Base-by-base conservation (phyloP, 2,113 vertebrate species). In the Sorex fumeus region DNA sequence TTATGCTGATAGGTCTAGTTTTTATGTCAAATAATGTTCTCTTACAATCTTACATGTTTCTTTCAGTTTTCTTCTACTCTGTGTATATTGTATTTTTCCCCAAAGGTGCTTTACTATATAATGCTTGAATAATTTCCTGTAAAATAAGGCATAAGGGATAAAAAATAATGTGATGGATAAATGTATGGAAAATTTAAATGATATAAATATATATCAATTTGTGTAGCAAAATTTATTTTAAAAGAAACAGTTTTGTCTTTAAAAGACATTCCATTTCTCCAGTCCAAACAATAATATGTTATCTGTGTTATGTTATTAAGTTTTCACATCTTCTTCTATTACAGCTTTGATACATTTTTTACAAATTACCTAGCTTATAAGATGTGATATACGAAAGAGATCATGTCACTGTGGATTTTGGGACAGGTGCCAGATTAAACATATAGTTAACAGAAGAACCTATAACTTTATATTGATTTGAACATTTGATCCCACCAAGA, bases 251-350 rank as follows among this genome's bases (percentile, higher is more conserved):
- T 84, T 88, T 82, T 30, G 2, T 13, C 19, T 60, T 3, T 13
- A 6, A 88, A 91, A 76, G 4, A 10, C 69, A 34, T 8, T 2
- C 40, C 18, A 6, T 67, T 7, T 5, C 86, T 88, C 60, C 10
- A 80, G 43, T 2, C 1, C 15, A 79, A 60, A 43, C 6, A 40
- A n/a, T 36, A 88, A 67, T 18, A 30, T 23, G 71, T 64, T 90
- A 64, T 74, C 12, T 70, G 47, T 15, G 83, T 23, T 60, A 60
- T 60, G 23, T 93, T 88, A 88, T 85, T 79, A 90, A 83, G 18
- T 66, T 60, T 19, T 18, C 23, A 84, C n/a, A 3, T 79, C 27
- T 70, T 19, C 45, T 23, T 83, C 12, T 77, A 1, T 36, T n/a
- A 27, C 79, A 87, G 7, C 2, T 50, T 69, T 30, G 43, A n/a